These are phyloP conservation scores for Drosophila suzukii DNA, from an alignment of 1,140 invertebrate species.

Conservation along the genomic window DNA sequence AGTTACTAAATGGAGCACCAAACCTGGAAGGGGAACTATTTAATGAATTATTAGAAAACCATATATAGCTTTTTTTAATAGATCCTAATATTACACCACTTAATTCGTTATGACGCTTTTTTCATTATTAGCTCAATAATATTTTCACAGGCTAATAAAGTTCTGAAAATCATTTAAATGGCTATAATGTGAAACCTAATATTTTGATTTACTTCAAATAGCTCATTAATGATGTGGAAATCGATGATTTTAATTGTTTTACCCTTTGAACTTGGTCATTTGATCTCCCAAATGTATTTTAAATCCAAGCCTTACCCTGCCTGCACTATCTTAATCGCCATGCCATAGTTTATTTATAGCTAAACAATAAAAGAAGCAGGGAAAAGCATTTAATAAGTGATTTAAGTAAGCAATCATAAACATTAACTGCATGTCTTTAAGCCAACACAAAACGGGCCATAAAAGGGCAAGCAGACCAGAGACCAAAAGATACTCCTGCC, in stretches of 20 bases:
- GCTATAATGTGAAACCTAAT: too few species aligned
- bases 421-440: constrained; percentile 64
- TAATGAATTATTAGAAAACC: background rate
- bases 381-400: constrained; percentile 66
- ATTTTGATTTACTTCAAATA: too few species aligned
- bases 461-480: constrained; percentile 50
- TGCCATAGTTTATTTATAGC: constrained; percentile 40
- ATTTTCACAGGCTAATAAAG: too few species aligned
- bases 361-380: constrained; percentile 39
- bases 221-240: background rate
- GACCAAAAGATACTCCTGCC: constrained; percentile 13
- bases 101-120: too few species aligned
- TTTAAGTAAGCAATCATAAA: constrained; percentile 70
- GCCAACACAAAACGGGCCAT: constrained; percentile 52
- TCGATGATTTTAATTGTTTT: constrained; percentile 18
- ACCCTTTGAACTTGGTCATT: constrained; percentile 2
- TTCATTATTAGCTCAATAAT: too few species aligned
- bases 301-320: background rate
- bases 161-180: too few species aligned
- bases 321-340: constrained; percentile 18
- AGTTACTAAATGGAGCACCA: constrained; percentile 1
- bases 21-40: background rate
- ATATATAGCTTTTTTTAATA: background rate
- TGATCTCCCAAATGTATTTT: constrained; percentile 8
- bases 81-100: too few species aligned